Conservation (phyloP, 37 sponge, comb jelly and placozoan species). For the Cliona cf. orientalis region DNA sequence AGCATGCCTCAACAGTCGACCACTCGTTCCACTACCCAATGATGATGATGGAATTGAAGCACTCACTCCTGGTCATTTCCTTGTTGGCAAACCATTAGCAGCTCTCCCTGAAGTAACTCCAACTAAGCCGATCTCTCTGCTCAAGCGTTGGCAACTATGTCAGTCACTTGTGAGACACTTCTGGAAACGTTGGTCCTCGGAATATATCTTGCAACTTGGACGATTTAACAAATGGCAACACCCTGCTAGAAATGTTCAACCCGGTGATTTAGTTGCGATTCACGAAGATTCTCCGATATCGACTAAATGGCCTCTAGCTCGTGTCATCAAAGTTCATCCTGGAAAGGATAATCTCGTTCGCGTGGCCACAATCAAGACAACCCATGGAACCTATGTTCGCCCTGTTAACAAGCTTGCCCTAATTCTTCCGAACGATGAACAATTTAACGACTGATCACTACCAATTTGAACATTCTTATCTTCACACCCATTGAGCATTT, state of each 20-base stretch:
- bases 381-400: too few relatives aligned
- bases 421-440: too few relatives aligned
- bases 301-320: too few relatives aligned
- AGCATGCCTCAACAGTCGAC: slow-evolving; percentile 33
- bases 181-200: slow-evolving; percentile 47
- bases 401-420: too few relatives aligned
- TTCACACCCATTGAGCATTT: too few relatives aligned
- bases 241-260: slow-evolving; percentile 21
- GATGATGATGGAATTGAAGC: slow-evolving; percentile 51
- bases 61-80: slow-evolving; percentile 45
- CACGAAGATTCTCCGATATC: too few relatives aligned
- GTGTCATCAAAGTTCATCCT: too few relatives aligned
- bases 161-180: slow-evolving; percentile 23
- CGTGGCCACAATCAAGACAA: too few relatives aligned
- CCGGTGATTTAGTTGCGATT: too few relatives aligned
- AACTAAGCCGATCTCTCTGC: neutral
- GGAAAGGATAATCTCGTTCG: too few relatives aligned
- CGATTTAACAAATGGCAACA: slow-evolving; percentile 23
- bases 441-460: too few relatives aligned
- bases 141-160: slow-evolving; percentile 22
- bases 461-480: too few relatives aligned
- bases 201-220: slow-evolving; percentile 25
- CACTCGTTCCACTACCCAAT: slow-evolving; percentile 12
- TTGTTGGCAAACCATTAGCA: slow-evolving; percentile 25
- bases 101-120: slow-evolving; percentile 25